Base-by-base conservation (phyloP, 37 sponge, comb jelly and placozoan genomes). In the Spongia lamella region DNA sequence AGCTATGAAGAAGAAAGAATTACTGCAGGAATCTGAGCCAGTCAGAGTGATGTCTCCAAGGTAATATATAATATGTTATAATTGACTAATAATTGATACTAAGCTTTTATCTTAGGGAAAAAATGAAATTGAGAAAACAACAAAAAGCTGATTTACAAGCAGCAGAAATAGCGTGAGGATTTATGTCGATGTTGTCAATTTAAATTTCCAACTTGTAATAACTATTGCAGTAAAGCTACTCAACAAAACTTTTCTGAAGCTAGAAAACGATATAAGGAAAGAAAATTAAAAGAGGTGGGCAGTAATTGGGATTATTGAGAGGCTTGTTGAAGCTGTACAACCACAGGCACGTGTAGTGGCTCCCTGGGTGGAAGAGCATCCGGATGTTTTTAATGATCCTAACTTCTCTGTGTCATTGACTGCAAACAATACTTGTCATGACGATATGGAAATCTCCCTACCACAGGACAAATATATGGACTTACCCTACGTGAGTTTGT, bases 351-450 rank as follows among this genome's bases (percentile, higher is more conserved):
- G 63, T 24, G 78, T 82, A 15, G 80, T 83, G 29, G 88, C 92
- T 11, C 93, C 93, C 4, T 92, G 93, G 93, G 89, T 92, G 21
- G 75, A 80, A 38, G 93, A 92, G 35, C 85, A 92, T 40, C 93
- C 93, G 0, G 93, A 92, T 38, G 82, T 92, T 14, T 92, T 87
- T 53, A 83, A 52, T 17, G 83, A 80, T 40, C 49, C 80, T 0
- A 43, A 80, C 61, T 88, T 92, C 64, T 88, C 89, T 14, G 59
- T 88, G 14, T 88, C 93, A 64, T 59, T 68, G 16, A 14, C 61
- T 31, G 74, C 55, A 49, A 63, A 22, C 53, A 53, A 17, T 9
- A 43, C 47, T 9, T 43, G 5, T 43, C 47, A 13, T 43, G 47
- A 43, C 47, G 9, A 43, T 9, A 43, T 43, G 47, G 47, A 43